These are phyloP conservation scores for Prionailurus viverrinus DNA, from an alignment of 2,113 vertebrate genomes.

Conservation along the genomic window DNA sequence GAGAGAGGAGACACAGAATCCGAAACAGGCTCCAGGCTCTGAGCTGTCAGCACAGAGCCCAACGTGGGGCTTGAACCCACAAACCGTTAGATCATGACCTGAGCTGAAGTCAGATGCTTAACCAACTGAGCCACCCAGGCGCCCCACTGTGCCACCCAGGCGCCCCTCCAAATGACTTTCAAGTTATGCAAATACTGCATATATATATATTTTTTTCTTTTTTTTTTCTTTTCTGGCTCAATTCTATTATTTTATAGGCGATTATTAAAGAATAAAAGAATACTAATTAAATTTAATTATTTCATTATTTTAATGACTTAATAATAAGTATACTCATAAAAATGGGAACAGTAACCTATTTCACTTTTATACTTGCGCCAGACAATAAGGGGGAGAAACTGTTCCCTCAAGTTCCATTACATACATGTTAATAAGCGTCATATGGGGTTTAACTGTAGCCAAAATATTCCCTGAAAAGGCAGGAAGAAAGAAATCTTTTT, in stretches of 20 bases:
- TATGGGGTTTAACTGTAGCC: background rate
- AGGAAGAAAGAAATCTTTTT: conserved; percentile 7
- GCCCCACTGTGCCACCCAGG: too few species aligned
- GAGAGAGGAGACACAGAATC: too few species aligned
- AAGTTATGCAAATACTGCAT: background rate
- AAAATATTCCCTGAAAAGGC: conserved; percentile 11
- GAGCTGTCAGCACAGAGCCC: too few species aligned
- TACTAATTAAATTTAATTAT: conserved; percentile 49
- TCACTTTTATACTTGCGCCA: conserved; percentile 37
- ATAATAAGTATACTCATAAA: conserved; percentile 48
- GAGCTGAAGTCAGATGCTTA: too few species aligned
- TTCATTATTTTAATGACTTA: conserved; percentile 58
- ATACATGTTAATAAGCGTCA: background rate
- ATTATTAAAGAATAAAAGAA: conserved; percentile 58
- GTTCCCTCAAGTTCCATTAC: background rate
- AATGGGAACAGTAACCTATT: conserved; percentile 12
- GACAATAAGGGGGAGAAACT: background rate
- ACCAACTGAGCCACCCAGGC: too few species aligned
- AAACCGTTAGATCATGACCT: too few species aligned
- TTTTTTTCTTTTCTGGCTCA: background rate
- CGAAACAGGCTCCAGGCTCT: too few species aligned
- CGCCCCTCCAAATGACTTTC: background rate
- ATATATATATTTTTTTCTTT: background rate
- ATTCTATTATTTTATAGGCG: conserved; percentile 42
- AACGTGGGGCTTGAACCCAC: too few species aligned